Base-by-base conservation (phyloP, 2,113 vertebrate genomes). In the Crotalus horridus region DNA sequence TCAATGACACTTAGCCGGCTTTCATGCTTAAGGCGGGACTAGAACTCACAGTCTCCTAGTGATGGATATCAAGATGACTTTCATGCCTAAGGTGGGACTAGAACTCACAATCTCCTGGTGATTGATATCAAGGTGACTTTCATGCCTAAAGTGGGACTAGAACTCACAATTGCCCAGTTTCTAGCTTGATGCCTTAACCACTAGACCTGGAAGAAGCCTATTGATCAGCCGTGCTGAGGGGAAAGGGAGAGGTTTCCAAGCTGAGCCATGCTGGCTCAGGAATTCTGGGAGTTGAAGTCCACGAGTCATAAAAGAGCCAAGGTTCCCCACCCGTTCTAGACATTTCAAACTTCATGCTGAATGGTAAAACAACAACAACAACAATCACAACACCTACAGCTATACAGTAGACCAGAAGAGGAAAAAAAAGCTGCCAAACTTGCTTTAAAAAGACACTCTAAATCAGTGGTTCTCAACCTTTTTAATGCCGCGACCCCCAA, bases 81-180 rank as follows among this genome's bases (percentile, higher is more conserved):
- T 64, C 26, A 1, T 64, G 24, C 1, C 0, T 64, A 64, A 29
- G 0, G 59, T 0, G 26, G 23, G 2, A 26, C 23, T 59, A 26
- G 58, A 59, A 59, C 23, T 58, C 56, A 58, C 20, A 23, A 2
- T 2, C 21, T 58, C 58, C 58, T 59, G 3, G 58, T 1, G 23
- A 24, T 9, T 24, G 23, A 6, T 46, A 46, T 46, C 46, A 46
- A 46, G 46, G 1, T 48, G 46, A 6, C 21, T 58, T 58, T 23
- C 21, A 7, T 58, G 56, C 6, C 1, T 58, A 58, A 58, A 2
- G 56, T 0, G 56, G 56, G 6, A 2, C 56, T 58, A 58, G 56
- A 58, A 58, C 21, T 58, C 56, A 23, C 64, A 69, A 69, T 2
- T 2, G 12, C 64, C 64, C 64, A 17, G 64, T 69, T 69, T 69